Conservation (phyloP, 2,888 invertebrate genomes). For the Pemphredon lugubris region DNA sequence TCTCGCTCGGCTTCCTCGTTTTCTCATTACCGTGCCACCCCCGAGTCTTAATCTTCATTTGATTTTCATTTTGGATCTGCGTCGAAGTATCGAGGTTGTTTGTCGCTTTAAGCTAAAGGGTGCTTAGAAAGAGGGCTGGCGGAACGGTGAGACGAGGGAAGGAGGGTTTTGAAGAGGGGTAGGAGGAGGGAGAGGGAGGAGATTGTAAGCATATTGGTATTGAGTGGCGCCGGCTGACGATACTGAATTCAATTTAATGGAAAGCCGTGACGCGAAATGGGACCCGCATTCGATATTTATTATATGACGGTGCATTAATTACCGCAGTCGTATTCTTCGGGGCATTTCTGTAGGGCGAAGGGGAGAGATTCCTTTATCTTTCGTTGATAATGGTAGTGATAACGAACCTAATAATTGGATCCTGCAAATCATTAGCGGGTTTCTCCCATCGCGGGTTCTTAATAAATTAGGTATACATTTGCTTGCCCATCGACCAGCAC, state of each 20-base stretch:
- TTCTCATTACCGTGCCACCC: slow-evolving; percentile 25
- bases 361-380: slow-evolving; percentile 63
- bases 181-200: background rate
- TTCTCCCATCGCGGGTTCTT: slow-evolving; percentile 59
- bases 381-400: slow-evolving; percentile 65
- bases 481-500: slow-evolving; percentile 40
- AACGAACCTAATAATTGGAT: slow-evolving; percentile 70
- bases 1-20: background rate
- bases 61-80: slow-evolving; percentile 52
- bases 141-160: background rate
- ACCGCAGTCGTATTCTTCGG: slow-evolving; percentile 69
- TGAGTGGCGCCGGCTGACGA: slow-evolving; percentile 70
- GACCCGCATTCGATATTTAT: slow-evolving; percentile 78
- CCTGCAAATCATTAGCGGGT: slow-evolving; percentile 67
- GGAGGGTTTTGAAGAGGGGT: no score
- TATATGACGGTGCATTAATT: slow-evolving; percentile 77
- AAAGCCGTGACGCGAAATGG: slow-evolving; percentile 73
- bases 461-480: slow-evolving; percentile 66
- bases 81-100: slow-evolving; percentile 53
- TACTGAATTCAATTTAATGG: slow-evolving; percentile 76
- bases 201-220: slow-evolving; percentile 71
- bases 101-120: slow-evolving; percentile 61
- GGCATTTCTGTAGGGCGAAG: slow-evolving; percentile 50
- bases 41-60: slow-evolving; percentile 55
- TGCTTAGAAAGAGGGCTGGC: slow-evolving; percentile 57